Conservation (phyloP, 2,888 invertebrate species). For the Cyrtodaria siliqua region DNA sequence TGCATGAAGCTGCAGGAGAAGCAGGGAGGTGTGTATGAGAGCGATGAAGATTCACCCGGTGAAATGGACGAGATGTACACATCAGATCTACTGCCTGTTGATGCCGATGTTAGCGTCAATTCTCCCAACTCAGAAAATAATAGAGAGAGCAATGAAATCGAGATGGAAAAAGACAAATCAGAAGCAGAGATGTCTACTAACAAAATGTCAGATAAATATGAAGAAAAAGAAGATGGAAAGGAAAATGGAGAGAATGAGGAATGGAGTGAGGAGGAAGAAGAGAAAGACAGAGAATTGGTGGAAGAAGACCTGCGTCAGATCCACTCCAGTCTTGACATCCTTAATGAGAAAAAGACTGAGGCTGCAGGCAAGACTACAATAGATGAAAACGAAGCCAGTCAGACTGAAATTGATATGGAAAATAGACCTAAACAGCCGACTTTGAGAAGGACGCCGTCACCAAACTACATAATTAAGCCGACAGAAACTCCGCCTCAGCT, state of each 20-base stretch:
- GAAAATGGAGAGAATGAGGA: constrained; percentile 5
- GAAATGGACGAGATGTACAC: constrained; percentile 34
- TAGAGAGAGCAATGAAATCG: constrained; percentile 5
- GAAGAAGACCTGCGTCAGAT: constrained; percentile 17
- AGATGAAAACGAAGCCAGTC: neutral
- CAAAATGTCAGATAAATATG: too few species aligned
- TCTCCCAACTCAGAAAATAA: neutral
- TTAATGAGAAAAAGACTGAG: constrained; percentile 16
- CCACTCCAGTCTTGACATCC: constrained; percentile 31
- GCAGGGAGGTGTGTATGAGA: constrained; percentile 45
- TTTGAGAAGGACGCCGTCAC: constrained; percentile 18
- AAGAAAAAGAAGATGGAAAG: neutral
- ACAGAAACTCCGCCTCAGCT: too few species aligned
- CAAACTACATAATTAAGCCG: constrained; percentile 10
- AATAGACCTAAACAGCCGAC: neutral
- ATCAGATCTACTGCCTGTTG: constrained; percentile 32
- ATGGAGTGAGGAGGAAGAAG: neutral
- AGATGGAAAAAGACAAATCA: too few species aligned
- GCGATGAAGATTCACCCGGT: constrained; percentile 43
- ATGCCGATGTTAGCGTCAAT: constrained; percentile 23
- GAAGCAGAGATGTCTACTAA: too few species aligned
- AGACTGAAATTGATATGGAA: neutral
- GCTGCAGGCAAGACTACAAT: neutral
- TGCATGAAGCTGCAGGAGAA: constrained; percentile 83
- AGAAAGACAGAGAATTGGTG: constrained; percentile 10